Conservation (phyloP, 35 echinoderm and acorn worm genomes). For the Amphiura filiformis region DNA sequence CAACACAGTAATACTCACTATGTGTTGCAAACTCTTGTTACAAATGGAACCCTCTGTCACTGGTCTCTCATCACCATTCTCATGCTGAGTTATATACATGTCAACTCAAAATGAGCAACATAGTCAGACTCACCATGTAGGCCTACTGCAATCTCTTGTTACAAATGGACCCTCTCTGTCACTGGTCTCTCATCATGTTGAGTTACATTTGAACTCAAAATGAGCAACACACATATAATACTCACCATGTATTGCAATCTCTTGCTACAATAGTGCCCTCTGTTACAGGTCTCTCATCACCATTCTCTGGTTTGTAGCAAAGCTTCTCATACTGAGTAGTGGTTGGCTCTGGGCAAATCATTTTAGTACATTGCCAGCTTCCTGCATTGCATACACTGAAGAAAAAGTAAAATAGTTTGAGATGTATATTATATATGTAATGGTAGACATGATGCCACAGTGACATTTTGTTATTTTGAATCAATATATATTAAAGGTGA, state of each 20-base stretch:
- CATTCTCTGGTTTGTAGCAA: background rate
- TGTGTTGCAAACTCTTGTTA: too few species aligned
- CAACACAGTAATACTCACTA: too few species aligned
- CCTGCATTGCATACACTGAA: slow-evolving; percentile 32
- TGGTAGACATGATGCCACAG: background rate
- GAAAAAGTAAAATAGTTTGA: background rate
- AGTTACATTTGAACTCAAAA: background rate
- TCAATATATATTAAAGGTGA: background rate
- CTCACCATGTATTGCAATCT: slow-evolving; percentile 48
- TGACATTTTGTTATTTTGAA: background rate
- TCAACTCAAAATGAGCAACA: too few species aligned
- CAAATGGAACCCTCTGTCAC: too few species aligned
- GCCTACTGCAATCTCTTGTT: background rate
- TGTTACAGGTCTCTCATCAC: background rate
- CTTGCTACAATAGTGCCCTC: slow-evolving; percentile 10
- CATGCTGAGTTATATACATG: too few species aligned
- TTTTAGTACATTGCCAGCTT: slow-evolving; percentile 28
- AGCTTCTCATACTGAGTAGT: background rate
- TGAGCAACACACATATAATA: background rate
- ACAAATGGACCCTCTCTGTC: background rate
- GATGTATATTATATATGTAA: background rate
- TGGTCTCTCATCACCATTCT: too few species aligned
- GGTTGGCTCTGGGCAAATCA: slow-evolving; percentile 15
- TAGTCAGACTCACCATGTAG: too few species aligned
- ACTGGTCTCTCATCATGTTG: background rate